Base-by-base conservation (phyloP, 2,113 vertebrate species). In the Cromileptes altivelis region DNA sequence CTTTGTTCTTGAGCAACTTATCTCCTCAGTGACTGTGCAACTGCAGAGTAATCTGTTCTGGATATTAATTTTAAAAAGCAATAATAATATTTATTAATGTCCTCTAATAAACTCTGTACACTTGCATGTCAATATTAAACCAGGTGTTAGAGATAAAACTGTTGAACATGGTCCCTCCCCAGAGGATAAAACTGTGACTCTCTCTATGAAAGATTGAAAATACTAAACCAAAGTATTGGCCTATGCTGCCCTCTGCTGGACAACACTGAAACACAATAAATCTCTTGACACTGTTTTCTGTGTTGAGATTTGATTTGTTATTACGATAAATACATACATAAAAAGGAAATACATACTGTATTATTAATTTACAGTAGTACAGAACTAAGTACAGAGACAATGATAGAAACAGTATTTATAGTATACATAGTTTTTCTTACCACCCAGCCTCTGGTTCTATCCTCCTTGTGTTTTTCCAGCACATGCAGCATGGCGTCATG, bases 401-500 rank as follows among this genome's bases (percentile, higher is more conserved):
- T 18, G 4, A 50, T 50, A 50, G 15, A 18, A 18, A 50, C 5
- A n/a, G 9, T 62, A 62, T 62, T 37, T 37, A 12, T 62, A 18
- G 27, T 3, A 18, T 33, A 13, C 21, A 40, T 40, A 49, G 42
- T 17, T 60, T 23, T 50, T 11, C 85, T 91, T 62, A 89, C 85
- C 74, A 23, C 25, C 0, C 0, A 4, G 30, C 6, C 45, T 65
- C 4, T 25, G 7, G 5, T 25, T 12, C 73, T 40, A 78, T 25
- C 81, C 1, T 81, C 75, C 45, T 68, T 72, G 42, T 96, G 94
- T 90, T 94, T 96, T 78, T 95, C 86, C 62, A 95, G 76, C 76
- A 96, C 95, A 37, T 96, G 91, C 86, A 98, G 92, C 92, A 97
- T 89, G 0, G 96, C 96, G 61, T 98, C 97, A 7, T 97, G 97